Percentiles rank a stretch among this genome's conserved stretches.
These are phyloP conservation scores for Lepidotrigona ventralis DNA, from an alignment of 1,140 invertebrate species.

Conservation along the genomic window DNA sequence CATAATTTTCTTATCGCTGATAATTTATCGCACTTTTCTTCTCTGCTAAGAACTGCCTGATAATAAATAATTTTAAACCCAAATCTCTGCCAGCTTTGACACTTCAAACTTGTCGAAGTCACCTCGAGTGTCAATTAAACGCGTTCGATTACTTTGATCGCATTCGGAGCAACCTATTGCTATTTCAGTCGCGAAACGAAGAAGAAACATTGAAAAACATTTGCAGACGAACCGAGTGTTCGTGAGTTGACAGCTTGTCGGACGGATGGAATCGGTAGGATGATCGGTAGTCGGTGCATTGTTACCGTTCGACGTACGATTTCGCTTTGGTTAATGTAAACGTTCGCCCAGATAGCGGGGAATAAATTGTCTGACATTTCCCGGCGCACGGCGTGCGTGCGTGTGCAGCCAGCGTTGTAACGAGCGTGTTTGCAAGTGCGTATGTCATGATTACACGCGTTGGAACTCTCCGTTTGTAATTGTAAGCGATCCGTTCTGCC, in stretches of 20 bases:
- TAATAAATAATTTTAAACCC: neutral
- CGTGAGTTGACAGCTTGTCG: neutral
- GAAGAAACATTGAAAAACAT: neutral
- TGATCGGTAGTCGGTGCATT: neutral
- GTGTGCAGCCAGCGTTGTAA: constrained; percentile 23
- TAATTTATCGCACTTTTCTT: neutral
- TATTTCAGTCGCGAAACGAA: neutral
- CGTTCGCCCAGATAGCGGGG: constrained; percentile 33
- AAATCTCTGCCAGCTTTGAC: neutral
- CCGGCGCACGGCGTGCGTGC: neutral
- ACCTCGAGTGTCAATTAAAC: neutral
- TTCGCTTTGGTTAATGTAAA: constrained; percentile 37
- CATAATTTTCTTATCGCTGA: neutral
- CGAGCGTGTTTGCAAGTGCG: constrained; percentile 46
- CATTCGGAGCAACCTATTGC: neutral
- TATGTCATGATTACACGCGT: constrained; percentile 45
- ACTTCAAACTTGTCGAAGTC: neutral
- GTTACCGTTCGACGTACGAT: constrained; percentile 33
- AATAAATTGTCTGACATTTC: constrained; percentile 42
- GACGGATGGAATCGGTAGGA: neutral
- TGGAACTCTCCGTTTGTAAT: constrained; percentile 31
- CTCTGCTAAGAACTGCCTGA: neutral
- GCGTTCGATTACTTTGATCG: neutral
- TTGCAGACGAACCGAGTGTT: too few species aligned
- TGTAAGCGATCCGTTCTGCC: constrained; percentile 24